Evolutionary conservation across 2,797 vertebrate genomes (phyloP).

Genomic region (Rhincodon typus): DNA sequence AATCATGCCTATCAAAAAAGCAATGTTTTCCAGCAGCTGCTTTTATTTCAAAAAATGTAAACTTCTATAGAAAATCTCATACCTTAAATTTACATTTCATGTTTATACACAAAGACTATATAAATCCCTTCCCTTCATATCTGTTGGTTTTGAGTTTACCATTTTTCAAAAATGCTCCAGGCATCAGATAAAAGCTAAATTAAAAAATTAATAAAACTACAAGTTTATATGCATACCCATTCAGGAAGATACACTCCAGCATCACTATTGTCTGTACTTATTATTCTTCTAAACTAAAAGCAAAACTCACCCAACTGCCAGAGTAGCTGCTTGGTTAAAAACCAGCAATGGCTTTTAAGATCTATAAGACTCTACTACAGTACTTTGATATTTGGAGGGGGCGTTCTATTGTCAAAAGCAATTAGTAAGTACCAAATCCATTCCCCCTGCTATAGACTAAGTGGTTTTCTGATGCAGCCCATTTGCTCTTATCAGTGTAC

Average conservation of each 20-base stretch:
- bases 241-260: background rate
- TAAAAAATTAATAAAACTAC: background rate
- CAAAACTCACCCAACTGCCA: constrained; percentile 73
- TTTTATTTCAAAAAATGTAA: constrained; percentile 12
- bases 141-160: background rate
- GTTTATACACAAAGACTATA: background rate
- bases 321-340: constrained; percentile 59
- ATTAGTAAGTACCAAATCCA: constrained; percentile 62
- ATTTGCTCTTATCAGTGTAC: constrained; percentile 80
- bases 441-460: constrained; percentile 36
- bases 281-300: background rate
- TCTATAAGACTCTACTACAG: background rate
- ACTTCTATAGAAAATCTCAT: background rate
- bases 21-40: constrained; percentile 14
- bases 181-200: background rate
- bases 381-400: constrained; percentile 53
- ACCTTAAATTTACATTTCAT: background rate
- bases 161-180: background rate
- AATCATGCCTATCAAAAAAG: background rate
- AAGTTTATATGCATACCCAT: background rate
- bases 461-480: constrained; percentile 64
- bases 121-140: background rate
- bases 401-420: constrained; percentile 76
- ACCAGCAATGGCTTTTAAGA: background rate
- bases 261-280: background rate